These are phyloP conservation scores for Epinephelus awoara DNA, from an alignment of 2,797 vertebrate species.

Conservation along the genomic window DNA sequence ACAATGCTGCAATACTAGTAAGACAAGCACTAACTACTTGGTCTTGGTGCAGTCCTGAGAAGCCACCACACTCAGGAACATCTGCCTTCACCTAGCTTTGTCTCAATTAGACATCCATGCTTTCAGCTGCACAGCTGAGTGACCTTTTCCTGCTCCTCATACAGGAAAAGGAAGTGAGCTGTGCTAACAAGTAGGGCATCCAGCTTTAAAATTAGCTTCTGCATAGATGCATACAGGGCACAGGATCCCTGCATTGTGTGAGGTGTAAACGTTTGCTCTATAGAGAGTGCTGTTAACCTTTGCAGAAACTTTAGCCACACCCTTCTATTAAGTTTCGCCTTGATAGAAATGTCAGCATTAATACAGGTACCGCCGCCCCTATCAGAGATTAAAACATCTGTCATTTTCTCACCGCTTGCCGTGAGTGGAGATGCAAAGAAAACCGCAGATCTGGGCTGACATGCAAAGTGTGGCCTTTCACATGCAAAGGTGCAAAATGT, in stretches of 20 bases:
- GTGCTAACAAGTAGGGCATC: conserved; percentile 72
- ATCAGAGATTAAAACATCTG: conserved; percentile 28
- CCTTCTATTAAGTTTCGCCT: conserved; percentile 3
- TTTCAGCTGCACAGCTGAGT: conserved; percentile 79
- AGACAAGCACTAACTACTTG: not conserved
- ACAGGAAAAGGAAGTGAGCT: conserved; percentile 88
- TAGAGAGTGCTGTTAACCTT: conserved; percentile 29
- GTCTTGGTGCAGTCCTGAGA: conserved; percentile 65
- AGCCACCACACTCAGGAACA: conserved; percentile 57
- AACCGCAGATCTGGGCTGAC: conserved; percentile 12
- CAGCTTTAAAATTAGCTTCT: conserved; percentile 71
- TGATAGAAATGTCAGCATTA: conserved; percentile 21
- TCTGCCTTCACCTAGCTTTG: conserved; percentile 57
- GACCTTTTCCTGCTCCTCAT: conserved; percentile 74
- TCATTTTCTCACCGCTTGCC: conserved; percentile 43
- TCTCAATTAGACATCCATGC: conserved; percentile 54
- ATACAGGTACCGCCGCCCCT: not conserved
- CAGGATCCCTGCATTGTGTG: conserved; percentile 3
- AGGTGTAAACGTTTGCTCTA: not conserved
- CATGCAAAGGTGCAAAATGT: conserved; percentile 82
- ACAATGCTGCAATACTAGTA: not conserved
- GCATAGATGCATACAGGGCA: conserved; percentile 6
- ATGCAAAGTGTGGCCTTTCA: conserved; percentile 73
- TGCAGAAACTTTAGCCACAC: conserved; percentile 9
- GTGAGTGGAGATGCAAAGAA: conserved; percentile 72